phyloP scores from a whole-genome alignment of 2,888 invertebrate species.

The Andrena dorsata region DNA sequence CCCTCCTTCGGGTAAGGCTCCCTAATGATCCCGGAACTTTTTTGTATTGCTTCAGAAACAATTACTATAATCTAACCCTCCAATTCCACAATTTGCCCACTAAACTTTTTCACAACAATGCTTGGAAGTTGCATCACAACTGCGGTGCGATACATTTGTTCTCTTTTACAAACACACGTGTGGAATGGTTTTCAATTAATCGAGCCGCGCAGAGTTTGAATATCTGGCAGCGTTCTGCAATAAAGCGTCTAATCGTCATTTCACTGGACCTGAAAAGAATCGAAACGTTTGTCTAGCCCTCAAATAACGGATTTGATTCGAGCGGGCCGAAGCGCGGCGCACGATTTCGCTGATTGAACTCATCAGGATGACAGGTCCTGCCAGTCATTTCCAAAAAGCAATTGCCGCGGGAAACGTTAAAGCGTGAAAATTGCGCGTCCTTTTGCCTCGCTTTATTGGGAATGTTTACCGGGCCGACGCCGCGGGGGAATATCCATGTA shows the following conservation, averaged over 20 bases:
- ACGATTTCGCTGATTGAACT: conserved; percentile 47
- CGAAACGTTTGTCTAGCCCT: conserved; percentile 3
- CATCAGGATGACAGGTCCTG: conserved; percentile 57
- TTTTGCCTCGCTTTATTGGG: conserved; percentile 55
- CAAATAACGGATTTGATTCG: conserved; percentile 27
- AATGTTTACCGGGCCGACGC: conserved; percentile 50
- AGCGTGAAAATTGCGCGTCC: conserved; percentile 70
- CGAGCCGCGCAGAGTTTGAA: not conserved
- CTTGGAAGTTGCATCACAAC: too few relatives aligned
- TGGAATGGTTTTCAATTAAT: not conserved
- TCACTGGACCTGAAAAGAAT: not conserved
- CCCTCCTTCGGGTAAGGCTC: too few relatives aligned
- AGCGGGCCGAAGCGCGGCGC: not conserved
- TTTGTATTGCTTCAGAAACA: too few relatives aligned
- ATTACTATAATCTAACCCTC: too few relatives aligned
- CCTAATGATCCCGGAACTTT: too few relatives aligned
- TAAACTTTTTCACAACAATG: too few relatives aligned
- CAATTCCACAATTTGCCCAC: too few relatives aligned
- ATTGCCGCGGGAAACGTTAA: conserved; percentile 66
- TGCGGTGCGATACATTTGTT: too few relatives aligned
- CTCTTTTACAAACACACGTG: too few relatives aligned
- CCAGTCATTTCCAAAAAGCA: conserved; percentile 68
- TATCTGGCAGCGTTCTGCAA: not conserved
- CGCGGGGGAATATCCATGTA: conserved; percentile 61
- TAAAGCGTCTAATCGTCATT: conserved; percentile 3